Evolutionary conservation across 2,888 invertebrate species (phyloP).

Genomic region (Lithophane ornitopus): DNA sequence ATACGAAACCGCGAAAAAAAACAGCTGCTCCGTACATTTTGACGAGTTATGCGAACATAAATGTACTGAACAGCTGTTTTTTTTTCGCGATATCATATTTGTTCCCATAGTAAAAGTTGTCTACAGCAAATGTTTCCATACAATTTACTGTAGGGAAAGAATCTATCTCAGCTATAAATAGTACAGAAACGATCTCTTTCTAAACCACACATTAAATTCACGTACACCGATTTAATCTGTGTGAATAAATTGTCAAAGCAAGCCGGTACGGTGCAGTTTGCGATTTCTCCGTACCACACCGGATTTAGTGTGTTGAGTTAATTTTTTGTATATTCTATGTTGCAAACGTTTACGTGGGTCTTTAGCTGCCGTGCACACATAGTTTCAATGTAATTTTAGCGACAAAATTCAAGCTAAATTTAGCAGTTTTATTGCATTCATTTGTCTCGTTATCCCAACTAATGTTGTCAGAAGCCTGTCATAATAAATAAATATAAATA

Average conservation of each 20-base stretch:
- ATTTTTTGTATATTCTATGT: not conserved
- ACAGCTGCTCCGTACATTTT: too few species aligned
- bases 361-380: not conserved
- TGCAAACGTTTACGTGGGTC: not conserved
- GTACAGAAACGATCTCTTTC: not conserved
- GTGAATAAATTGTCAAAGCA: not conserved
- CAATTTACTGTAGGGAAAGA: not conserved
- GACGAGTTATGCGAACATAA: too few species aligned
- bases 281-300: not conserved
- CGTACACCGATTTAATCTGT: not conserved
- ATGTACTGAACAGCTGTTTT: too few species aligned
- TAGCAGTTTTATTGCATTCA: not conserved
- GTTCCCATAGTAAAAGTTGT: too few species aligned
- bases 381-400: not conserved
- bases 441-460: too few species aligned
- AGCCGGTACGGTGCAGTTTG: too few species aligned
- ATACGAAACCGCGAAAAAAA: too few species aligned
- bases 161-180: too few species aligned
- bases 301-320: not conserved
- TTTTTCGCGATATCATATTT: too few species aligned
- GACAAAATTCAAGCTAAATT: not conserved
- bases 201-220: not conserved
- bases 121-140: not conserved
- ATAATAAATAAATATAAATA: too few species aligned
- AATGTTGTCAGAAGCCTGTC: too few species aligned